Evolutionary conservation across 2,113 vertebrate species (phyloP).

Genomic region (Pavo muticus): DNA sequence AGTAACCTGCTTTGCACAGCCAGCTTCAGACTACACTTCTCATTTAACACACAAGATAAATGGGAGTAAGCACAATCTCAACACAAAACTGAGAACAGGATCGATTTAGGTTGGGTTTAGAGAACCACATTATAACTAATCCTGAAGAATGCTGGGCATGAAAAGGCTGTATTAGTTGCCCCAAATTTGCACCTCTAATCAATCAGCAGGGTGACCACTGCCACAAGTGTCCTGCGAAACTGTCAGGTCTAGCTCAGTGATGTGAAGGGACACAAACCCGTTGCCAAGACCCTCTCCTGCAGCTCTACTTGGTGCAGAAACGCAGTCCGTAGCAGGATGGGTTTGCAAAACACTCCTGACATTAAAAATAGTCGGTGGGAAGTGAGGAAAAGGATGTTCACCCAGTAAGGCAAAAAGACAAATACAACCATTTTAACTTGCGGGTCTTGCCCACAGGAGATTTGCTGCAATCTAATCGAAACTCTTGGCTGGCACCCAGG

Average conservation of each 20-base stretch:
- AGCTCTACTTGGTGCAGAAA: neutral
- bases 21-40: neutral
- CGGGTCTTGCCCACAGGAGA: neutral
- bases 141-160: neutral
- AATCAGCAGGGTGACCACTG: neutral
- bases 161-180: neutral
- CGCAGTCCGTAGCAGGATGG: accelerated
- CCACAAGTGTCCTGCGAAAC: neutral
- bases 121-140: neutral
- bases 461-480: neutral
- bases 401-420: neutral
- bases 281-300: accelerated
- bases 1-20: neutral
- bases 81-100: neutral
- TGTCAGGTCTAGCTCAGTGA: neutral
- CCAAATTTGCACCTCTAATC: neutral
- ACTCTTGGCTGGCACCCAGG: neutral
- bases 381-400: neutral
- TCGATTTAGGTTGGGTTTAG: neutral
- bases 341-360: neutral
- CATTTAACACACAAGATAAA: neutral
- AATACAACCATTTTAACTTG: neutral
- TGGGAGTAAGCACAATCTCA: neutral
- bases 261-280: neutral
- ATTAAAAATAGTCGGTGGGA: neutral